Conservation (phyloP, 2,113 vertebrate species). For the Petaurus breviceps region DNA sequence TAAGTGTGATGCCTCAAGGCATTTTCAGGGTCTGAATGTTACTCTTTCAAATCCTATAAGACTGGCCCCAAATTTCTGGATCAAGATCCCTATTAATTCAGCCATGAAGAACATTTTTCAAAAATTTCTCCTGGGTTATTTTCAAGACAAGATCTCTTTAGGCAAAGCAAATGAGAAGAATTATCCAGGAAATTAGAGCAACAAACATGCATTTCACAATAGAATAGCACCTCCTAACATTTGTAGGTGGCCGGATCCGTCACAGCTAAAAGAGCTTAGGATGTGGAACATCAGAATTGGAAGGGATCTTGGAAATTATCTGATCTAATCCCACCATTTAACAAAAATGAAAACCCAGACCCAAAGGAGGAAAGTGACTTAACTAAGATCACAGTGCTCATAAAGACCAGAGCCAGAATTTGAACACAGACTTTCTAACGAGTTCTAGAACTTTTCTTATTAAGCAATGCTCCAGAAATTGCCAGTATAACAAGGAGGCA, state of each 20-base stretch:
- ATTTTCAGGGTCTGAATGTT: neutral
- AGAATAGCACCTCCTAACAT: neutral
- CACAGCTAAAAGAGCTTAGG: neutral
- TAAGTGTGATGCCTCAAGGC: neutral
- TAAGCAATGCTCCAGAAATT: neutral
- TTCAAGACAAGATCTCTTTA: neutral
- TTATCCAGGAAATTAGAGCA: neutral
- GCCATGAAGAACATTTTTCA: neutral
- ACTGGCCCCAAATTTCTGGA: neutral
- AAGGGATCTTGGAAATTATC: neutral
- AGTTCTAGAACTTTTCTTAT: neutral
- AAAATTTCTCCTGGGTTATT: neutral
- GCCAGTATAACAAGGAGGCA: neutral
- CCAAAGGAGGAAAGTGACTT: neutral
- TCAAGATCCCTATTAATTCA: neutral
- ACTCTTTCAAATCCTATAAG: neutral
- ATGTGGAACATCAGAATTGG: neutral
- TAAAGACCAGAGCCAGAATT: neutral
- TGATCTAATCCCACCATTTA: neutral
- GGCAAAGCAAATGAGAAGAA: neutral
- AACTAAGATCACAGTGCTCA: neutral
- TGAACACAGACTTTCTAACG: neutral
- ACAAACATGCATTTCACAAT: neutral
- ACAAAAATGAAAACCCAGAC: neutral
- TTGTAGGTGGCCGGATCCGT: neutral